phyloP scores from a whole-genome alignment of 2,888 invertebrate genomes.

The Cancer borealis region DNA sequence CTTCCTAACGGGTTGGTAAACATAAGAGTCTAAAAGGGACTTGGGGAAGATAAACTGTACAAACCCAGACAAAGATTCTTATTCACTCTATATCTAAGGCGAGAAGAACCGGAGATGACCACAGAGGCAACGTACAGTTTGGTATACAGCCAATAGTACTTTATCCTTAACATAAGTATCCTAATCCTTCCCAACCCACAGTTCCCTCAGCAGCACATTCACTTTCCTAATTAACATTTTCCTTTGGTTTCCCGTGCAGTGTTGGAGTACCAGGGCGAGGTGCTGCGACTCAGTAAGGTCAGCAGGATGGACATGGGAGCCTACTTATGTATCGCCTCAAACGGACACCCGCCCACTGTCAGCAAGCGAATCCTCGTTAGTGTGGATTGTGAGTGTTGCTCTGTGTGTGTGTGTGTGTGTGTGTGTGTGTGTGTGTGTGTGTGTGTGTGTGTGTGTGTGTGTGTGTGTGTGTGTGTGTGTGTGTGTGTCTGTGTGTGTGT shows the following conservation, averaged over 20 bases:
- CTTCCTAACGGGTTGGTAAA: too few species aligned
- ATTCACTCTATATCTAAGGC: too few species aligned
- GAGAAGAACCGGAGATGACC: too few species aligned
- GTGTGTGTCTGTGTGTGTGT: constrained; percentile 54
- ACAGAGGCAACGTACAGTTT: too few species aligned
- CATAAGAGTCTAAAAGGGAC: too few species aligned
- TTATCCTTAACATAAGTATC: too few species aligned
- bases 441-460: constrained; percentile 23
- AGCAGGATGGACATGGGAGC: constrained; percentile 94
- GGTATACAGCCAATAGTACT: too few species aligned
- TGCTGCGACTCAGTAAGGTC: constrained; percentile 90
- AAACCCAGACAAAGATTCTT: too few species aligned
- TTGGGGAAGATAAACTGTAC: too few species aligned
- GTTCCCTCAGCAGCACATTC: neutral
- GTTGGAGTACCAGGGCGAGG: constrained; percentile 90
- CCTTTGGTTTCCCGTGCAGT: constrained; percentile 81
- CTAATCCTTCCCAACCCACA: neutral
- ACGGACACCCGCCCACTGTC: constrained; percentile 92
- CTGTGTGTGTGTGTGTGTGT: constrained; percentile 2
- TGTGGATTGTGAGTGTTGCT: constrained; percentile 88
- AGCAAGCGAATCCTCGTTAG: constrained; percentile 93
- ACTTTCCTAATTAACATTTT: neutral
- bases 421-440: constrained; percentile 54
- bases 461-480: neutral
- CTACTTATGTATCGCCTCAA: constrained; percentile 82